Evolutionary conservation across 1,140 invertebrate species (phyloP), one percentile per base, ranked within the genome.

Genomic region (Monomorium pharaonis): DNA sequence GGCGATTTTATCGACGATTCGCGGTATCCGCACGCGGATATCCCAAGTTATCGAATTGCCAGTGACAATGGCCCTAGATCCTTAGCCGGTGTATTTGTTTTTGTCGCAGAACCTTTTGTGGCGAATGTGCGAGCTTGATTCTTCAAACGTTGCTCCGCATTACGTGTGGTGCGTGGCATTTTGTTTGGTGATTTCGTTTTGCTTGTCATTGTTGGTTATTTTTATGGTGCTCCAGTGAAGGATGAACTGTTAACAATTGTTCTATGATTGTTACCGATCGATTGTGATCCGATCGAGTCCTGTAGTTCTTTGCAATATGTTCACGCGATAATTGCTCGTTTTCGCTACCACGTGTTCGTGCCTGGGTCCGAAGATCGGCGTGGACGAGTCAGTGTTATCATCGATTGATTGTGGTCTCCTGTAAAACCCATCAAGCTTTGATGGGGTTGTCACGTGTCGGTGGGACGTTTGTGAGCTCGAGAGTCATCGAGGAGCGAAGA

Each of bases 391-490:
- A 72, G 78, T 74, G 67, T 83, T 44, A 42, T 54, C 78, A 83
- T 83, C 78, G 78, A 83, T 83, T 83, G 78, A 83, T 83, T 83
- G 67, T 83, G 78, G 78, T 83, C 78, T 74, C n/a, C 78, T 83
- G 51, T 83, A 83, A 83, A 83, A 83, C 51, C 78, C 78, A 83
- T 83, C 78, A 58, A 83, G 67, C 78, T 58, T 74, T 74, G 78
- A 83, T 83, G 78, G 78, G 78, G 54, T 60, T 83, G 78, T 83
- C 78, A 83, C 78, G 78, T 83, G 78, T 83, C 67, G 78, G 67
- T 74, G 67, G 78, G 67, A 74, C 78, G 65, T 58, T 74, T 83
- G 76, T 67, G 67, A 74, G 27, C 67, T 58, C 78, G 67, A 83
- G 54, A 83, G 67, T 83, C 78, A 83, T 83, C 78, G 67, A 44